These are phyloP conservation scores for Cryptotermes secundus DNA, from an alignment of 1,140 invertebrate genomes.

Conservation along the genomic window DNA sequence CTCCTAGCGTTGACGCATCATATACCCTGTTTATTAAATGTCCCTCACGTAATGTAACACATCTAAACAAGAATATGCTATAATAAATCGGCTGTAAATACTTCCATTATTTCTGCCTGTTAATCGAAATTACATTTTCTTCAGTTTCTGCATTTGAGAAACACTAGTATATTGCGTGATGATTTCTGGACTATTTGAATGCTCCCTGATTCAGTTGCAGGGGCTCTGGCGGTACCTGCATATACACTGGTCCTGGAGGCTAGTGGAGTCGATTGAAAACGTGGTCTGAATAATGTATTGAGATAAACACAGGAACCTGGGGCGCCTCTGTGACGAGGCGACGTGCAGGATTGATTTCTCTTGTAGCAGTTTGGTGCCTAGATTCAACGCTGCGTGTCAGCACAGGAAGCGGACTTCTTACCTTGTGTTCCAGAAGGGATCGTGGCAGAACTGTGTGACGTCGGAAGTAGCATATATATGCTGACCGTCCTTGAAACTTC, in stretches of 20 bases:
- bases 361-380: background rate
- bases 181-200: slow-evolving; percentile 27
- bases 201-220: slow-evolving; percentile 31
- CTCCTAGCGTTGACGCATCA: too few species aligned
- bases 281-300: slow-evolving; percentile 36
- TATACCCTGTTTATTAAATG: too few species aligned
- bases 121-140: too few species aligned
- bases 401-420: background rate
- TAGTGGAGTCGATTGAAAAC: slow-evolving; percentile 33
- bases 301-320: slow-evolving; percentile 32
- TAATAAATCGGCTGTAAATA: too few species aligned
- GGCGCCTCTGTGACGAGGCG: background rate
- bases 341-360: slow-evolving; percentile 7
- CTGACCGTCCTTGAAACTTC: too few species aligned
- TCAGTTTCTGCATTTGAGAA: background rate
- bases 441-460: too few species aligned
- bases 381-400: background rate
- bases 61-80: too few species aligned
- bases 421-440: background rate
- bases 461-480: too few species aligned
- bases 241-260: slow-evolving; percentile 25
- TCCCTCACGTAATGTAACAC: too few species aligned
- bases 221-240: slow-evolving; percentile 3
- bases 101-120: too few species aligned
- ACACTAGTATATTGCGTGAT: background rate